Evolutionary conservation across 64 coral and sea anemone species (phyloP).

Genomic region (Anthopleura sola): DNA sequence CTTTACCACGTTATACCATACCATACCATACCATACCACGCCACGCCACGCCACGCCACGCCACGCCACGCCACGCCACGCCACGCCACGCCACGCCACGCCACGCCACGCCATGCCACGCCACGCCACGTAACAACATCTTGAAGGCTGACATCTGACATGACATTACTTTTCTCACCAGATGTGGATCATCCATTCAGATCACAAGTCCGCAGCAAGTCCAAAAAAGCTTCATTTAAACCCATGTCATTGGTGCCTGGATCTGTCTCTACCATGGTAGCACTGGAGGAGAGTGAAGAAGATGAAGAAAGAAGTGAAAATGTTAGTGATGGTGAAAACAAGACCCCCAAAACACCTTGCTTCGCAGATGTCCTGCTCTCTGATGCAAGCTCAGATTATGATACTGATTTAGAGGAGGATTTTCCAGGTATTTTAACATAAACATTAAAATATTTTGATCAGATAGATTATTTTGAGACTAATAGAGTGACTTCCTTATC

Average conservation of each 20-base stretch:
- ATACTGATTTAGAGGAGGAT: slow-evolving; percentile 63
- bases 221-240: slow-evolving; percentile 32
- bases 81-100: no score
- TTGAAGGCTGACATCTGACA: no score
- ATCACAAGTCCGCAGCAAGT: not conserved
- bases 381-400: slow-evolving; percentile 62
- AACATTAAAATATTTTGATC: not conserved
- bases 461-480: not conserved
- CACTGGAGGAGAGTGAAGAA: slow-evolving; percentile 29
- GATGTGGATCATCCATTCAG: not conserved
- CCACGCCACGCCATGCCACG: no score
- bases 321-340: not conserved
- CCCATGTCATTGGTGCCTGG: slow-evolving; percentile 38
- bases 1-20: no score
- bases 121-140: no score
- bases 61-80: no score
- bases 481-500: no score
- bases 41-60: no score
- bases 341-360: slow-evolving; percentile 3
- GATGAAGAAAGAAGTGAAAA: slow-evolving; percentile 8
- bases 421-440: slow-evolving; percentile 46
- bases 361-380: slow-evolving; percentile 37
- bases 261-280: slow-evolving; percentile 55
- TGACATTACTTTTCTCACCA: not conserved
- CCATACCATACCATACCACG: no score